Evolutionary conservation across 2,888 invertebrate genomes (phyloP), one percentile per base, ranked within the genome.

Genomic region (Andrena camellia): DNA sequence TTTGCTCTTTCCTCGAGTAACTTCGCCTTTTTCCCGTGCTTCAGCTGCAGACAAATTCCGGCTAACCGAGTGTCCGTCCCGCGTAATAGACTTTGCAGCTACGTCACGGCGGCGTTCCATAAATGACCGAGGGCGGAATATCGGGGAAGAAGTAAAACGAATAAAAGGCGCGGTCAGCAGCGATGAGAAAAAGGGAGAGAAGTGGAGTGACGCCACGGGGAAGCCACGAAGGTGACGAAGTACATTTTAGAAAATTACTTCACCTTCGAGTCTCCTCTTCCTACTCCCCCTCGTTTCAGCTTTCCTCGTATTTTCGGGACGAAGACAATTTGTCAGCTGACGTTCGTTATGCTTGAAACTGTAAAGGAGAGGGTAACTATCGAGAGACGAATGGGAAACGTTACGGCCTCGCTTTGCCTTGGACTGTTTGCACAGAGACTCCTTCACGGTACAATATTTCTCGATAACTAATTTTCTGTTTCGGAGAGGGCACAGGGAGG

Each of bases 71-170:
- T 81, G 75, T 82, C 71, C 80, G 80, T 64, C 72, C 57, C 23
- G 42, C 59, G 64, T 80, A 80, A 87, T 86, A 87, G 72, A 85
- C 77, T 77, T 82, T 73, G 54, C 66, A 64, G 74, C 72, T 66
- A 70, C 81, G 67, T 79, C 74, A 26, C 57, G 64, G 63, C 72
- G 73, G 67, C 70, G 87, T 35, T 79, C 78, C 71, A 86, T 87
- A 88, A 89, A 89, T 86, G 90, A 88, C 85, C 84, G 23, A 62
- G 62, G 57, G 59, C 48, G 57, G 78, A 75, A 75, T 77, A 74
- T 68, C 62, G 8, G 26, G 50, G 33, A 57, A 17, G 57, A 59
- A 35, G 42, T 8, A 31, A 50, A 62, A 35, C 13, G 62, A 67
- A 42, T 17, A 48, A 48, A 71, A 75, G 54, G 54, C 69, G 57